Base-by-base conservation (phyloP, 1,140 invertebrate genomes). In the Platyura marginata region DNA sequence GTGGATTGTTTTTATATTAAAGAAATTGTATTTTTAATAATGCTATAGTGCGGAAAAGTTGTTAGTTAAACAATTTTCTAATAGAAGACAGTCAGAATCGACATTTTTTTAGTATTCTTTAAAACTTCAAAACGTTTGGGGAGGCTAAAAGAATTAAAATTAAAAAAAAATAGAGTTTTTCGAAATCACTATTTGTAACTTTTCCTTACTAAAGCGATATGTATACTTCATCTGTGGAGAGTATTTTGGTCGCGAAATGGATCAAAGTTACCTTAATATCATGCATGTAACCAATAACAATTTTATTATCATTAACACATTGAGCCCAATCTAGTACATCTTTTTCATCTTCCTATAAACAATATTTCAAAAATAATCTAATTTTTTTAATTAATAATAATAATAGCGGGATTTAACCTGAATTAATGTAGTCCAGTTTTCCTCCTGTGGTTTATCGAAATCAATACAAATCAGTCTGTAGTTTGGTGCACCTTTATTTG, bases 401-500 rank as follows among this genome's bases (percentile, higher is more conserved):
- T 3, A 45, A 15, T 33, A 15, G 11, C 20, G 6, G 20, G 20
- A 44, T 43, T 21, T 43, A 41, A 70, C 68, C 13, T 77, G 64
- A 43, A 98, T 69, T 3, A 98, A 63, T 6, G 77, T 81, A 15
- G 64, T 64, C 93, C 93, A 97, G 50, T 87, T 78, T 41, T 80
- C 72, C 63, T 81, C 67, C 6, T 64, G 65, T 20, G 77, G 77
- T 51, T 87, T 75, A 44, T 75, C 62, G n/a, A 97, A 72, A 65
- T 97, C 86, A 48, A 97, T 89, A 45, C 72, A 72, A 50, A 97
- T 78, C 13, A 98, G 65, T 46, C 80, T 75, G 60, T 89, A 94
- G 59, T 91, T 92, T 16, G 88, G 81, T 13, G 94, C 86, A 63
- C 90, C 75, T 65, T 89, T 86, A 63, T 98, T 97, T 21, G 94